Base-by-base conservation (phyloP, 1,140 invertebrate genomes). In the Drosophila tropicalis region DNA sequence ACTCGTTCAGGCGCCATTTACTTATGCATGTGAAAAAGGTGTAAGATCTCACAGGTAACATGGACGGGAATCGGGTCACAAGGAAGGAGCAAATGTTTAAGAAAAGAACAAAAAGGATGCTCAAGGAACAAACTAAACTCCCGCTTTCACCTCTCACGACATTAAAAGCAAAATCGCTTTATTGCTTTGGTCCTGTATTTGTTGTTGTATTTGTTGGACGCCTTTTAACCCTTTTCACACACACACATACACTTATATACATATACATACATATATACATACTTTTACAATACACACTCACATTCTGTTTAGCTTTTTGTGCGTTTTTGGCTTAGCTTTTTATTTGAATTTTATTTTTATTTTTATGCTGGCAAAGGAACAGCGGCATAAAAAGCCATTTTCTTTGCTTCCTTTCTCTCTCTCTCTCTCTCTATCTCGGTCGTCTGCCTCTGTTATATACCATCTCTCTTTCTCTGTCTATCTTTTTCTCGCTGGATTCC, bases 331-430 rank as follows among this genome's bases (percentile, higher is more conserved):
- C 76, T 86, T 89, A 86, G 79, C 83, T 86, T 87, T 87, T 89
- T 80, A 86, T 86, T 86, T 86, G 83, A 86, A 86, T 86, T 86
- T 86, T 89, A 86, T 86, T 87, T 86, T 86, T 86, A 87, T 86
- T 85, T 87, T 76, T 74, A 87, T 82, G 79, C 82, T 87, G 83
- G 79, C 83, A 87, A 57, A 72, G 83, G 79, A 56, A 77, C 69
- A 71, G 58, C 75, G 67, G 77, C 83, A 87, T 87, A 86, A 86
- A 86, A 86, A 87, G 83, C 86, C 83, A 87, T 86, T 86, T 83
- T 83, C 85, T 51, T 51, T 83, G 79, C 87, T 87, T 72, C 65
- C 70, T 74, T 60, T 57, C 71, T 68, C 65, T 44, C 29, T 19
- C 13, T 10, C 29, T 15, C 15, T 10, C 29, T 15, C 15, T 29